Base-by-base conservation (phyloP, 2,113 vertebrate genomes). In the Periophthalmus modestus region DNA sequence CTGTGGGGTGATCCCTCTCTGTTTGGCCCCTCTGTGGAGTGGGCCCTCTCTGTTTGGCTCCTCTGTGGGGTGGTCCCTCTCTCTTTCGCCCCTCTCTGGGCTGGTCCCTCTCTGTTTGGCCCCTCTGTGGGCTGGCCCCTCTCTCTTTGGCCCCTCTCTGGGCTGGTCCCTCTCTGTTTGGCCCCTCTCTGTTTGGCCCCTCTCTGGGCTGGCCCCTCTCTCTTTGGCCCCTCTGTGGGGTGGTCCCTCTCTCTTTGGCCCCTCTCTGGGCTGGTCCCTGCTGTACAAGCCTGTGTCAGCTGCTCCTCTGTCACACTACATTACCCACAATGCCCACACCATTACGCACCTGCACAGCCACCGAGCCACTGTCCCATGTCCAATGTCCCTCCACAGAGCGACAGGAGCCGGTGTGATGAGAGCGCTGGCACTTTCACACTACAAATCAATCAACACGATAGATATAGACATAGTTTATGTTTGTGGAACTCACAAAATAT, bases 271-370 rank as follows among this genome's bases (percentile, higher is more conserved):
- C 72, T 63, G 74, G 68, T 74, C 43, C 62, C 59, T 69, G 39
- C 71, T 66, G 69, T 73, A 73, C 71, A 69, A 76, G 73, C 79
- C 84, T 77, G 78, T 83, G 80, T 82, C 82, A 81, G 73, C 84
- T 86, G 80, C 69, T 88, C 75, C 68, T 18, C 75, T 68, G 74
- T 89, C 83, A 88, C 82, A 88, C 80, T 78, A 73, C 79, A 89
- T 91, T 91, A 88, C 70, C 70, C 85, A 73, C 21, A 82, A 71
- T 78, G 39, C 65, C 39, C 23, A 74, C 61, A 73, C 62, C 68
- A 74, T 57, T 73, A 66, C 54, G 21, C 77, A 67, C 77, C 24
- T 69, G 46, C 77, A 66, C 39, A 43, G 12, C 12, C n/a, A 72
- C 21, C 76, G 12, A 65, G 36, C 24, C 59, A 68, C 34, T 50